Evolutionary conservation across 2,113 vertebrate species (phyloP).

Genomic region (Peucedramus taeniatus): DNA sequence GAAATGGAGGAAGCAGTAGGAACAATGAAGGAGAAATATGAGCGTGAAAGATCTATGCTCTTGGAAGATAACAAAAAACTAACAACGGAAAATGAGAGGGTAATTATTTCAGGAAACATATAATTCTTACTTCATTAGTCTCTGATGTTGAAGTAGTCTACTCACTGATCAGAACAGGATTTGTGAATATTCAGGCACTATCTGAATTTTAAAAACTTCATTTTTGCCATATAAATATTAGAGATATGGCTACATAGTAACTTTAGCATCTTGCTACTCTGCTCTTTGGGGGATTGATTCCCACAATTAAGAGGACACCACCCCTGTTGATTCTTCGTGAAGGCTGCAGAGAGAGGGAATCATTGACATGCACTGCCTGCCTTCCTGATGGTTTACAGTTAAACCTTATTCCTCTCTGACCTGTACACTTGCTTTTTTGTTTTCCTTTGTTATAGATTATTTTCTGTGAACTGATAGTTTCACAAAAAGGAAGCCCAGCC

Average conservation of each 20-base stretch:
- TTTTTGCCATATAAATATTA: not conserved
- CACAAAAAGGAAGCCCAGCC: not conserved
- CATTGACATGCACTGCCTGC: not conserved
- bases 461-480: not conserved
- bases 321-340: not conserved
- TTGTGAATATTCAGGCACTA: not conserved
- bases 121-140: not conserved
- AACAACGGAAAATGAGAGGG: slow-evolving; percentile 85
- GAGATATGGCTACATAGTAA: not conserved
- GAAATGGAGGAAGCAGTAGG: slow-evolving; percentile 88
- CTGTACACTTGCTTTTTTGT: not conserved
- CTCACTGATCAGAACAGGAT: not conserved
- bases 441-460: not conserved
- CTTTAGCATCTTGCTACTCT: not conserved
- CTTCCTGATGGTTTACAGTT: not conserved
- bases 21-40: slow-evolving; percentile 83
- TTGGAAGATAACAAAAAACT: slow-evolving; percentile 90
- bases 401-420: not conserved
- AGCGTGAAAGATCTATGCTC: slow-evolving; percentile 84
- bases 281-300: not conserved
- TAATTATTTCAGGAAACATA: slow-evolving; percentile 48
- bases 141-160: not conserved
- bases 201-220: not conserved
- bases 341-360: not conserved
- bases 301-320: not conserved